Conservation (phyloP, 2,888 invertebrate genomes). For the Dryadula phaetusa region DNA sequence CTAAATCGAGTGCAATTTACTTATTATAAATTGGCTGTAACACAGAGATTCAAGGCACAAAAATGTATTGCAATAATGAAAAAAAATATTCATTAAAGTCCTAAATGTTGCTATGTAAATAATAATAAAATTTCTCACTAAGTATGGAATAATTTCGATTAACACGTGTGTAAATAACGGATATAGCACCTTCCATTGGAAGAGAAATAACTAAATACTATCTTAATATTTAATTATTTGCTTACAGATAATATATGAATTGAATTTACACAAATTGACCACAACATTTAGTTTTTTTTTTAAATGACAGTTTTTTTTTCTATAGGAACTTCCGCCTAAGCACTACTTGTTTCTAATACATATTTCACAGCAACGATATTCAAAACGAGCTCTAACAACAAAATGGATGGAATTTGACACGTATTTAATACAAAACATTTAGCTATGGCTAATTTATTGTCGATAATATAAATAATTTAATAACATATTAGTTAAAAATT, state of each 20-base stretch:
- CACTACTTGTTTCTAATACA: conserved; percentile 35
- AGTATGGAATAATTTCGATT: conserved; percentile 17
- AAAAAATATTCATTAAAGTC: conserved; percentile 1
- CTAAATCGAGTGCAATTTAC: conserved; percentile 28
- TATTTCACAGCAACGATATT: conserved; percentile 39
- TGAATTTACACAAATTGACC: conserved; percentile 14
- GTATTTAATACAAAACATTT: conserved; percentile 51
- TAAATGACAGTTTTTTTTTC: neutral
- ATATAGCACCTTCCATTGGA: conserved; percentile 68
- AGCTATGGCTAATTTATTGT: conserved; percentile 60
- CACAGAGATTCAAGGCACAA: conserved; percentile 52
- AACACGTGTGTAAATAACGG: conserved; percentile 4
- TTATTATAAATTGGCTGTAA: conserved; percentile 28
- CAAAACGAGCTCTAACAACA: conserved; percentile 41
- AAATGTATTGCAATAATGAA: conserved; percentile 40
- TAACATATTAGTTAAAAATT: conserved; percentile 11
- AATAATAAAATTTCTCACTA: conserved; percentile 10
- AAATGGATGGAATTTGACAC: conserved; percentile 65
- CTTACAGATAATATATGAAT: conserved; percentile 39
- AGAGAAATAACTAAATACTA: conserved; percentile 49
- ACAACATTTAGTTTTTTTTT: neutral
- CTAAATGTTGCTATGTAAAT: conserved; percentile 19
- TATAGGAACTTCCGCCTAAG: conserved; percentile 38
- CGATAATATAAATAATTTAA: conserved; percentile 41
- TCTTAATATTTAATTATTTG: conserved; percentile 33